Evolutionary conservation across 2,888 invertebrate species (phyloP), one percentile per base, ranked within the genome.

Genomic region (Agonopterix arenella): DNA sequence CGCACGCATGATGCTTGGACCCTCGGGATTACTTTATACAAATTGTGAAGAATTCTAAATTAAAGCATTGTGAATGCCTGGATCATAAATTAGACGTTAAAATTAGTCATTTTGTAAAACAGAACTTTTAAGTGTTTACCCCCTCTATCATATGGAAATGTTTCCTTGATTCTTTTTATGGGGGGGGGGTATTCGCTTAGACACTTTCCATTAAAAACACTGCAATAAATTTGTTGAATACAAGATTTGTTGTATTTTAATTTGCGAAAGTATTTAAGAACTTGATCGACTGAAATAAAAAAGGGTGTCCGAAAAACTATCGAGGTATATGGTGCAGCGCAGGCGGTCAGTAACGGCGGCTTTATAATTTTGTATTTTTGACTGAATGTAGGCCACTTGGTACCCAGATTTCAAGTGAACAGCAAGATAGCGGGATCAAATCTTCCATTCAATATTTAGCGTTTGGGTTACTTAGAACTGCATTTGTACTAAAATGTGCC

Each of bases 191-290:
- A 70, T 66, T 65, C 73, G 58, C 75, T 80, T 81, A 77, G 70
- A 77, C 73, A 63, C 62, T 68, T 70, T 69, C 71, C 64, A 68
- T 63, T 65, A 66, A 66, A 61, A 62, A 70, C 70, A 73, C 81
- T 84, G 76, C 72, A 85, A 79, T 83, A 83, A 82, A 80, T 66
- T 80, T 84, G 80, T 79, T 84, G 73, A 79, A 45, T 45, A 45
- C 11, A 45, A 8, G 10, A n/a, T 10, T n/a, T 40, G 40, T 40
- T 9, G 10, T 40, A 40, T 40, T 40, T 40, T 11, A 28, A 28
- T 28, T 40, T 40, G n/a, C 4, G 40, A 9, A 11, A 40, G 28
- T 28, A 28, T 28, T 18, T 18, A 4, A 1, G 28, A 28, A 28
- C 18, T 4, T 18, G 28, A 28, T 28, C 28, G 28, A 5, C 28